phyloP scores from a whole-genome alignment of 2,113 vertebrate species.

The Syrmaticus mikado region DNA sequence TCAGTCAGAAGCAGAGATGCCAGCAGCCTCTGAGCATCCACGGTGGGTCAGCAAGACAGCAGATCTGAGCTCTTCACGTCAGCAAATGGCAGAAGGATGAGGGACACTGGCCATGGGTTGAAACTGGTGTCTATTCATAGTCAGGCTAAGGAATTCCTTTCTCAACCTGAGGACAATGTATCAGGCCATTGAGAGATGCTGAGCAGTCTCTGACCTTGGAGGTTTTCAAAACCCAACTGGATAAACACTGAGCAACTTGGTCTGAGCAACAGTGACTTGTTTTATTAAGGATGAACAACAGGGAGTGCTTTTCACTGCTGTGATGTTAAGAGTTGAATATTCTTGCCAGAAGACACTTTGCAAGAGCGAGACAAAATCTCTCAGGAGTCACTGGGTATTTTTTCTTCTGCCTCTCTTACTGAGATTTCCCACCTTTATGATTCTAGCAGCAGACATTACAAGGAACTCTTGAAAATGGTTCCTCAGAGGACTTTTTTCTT shows the following conservation, averaged over 20 bases:
- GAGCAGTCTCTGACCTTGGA: neutral
- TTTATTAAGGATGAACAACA: neutral
- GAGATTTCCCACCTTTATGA: neutral
- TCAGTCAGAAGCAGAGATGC: neutral
- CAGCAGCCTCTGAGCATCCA: neutral
- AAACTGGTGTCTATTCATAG: neutral
- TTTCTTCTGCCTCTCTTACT: neutral
- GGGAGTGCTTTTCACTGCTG: neutral
- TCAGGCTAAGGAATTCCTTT: neutral
- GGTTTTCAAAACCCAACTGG: neutral
- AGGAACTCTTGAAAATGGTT: neutral
- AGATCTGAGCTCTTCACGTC: neutral
- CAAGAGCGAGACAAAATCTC: neutral
- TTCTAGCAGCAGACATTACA: too few relatives aligned
- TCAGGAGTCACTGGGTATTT: neutral
- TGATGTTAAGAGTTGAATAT: neutral
- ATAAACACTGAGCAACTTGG: too few relatives aligned
- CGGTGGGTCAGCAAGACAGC: neutral
- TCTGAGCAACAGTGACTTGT: neutral
- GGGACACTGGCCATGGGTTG: neutral
- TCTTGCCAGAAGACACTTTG: neutral
- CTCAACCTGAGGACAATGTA: neutral
- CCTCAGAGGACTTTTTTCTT: neutral
- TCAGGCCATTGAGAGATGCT: neutral
- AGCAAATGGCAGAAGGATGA: neutral